These are phyloP conservation scores for Calliphora vomitoria DNA, from an alignment of 2,888 invertebrate genomes.

Conservation along the genomic window DNA sequence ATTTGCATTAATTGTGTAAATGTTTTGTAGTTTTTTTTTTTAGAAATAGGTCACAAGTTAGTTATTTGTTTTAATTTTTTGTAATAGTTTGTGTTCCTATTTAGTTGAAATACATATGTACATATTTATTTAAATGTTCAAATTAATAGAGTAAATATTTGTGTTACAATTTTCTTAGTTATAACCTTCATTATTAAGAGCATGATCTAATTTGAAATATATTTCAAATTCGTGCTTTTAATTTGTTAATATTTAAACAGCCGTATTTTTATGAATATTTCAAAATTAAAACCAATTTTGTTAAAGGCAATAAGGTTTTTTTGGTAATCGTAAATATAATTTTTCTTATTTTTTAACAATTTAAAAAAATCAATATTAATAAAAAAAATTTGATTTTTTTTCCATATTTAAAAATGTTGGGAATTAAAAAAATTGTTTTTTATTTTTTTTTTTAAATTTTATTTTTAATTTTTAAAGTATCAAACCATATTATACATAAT, in stretches of 20 bases:
- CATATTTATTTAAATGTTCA: not conserved
- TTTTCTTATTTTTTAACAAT: no score
- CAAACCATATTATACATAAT: no score
- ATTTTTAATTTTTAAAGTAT: no score
- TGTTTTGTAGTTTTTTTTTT: not conserved
- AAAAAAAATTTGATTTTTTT: no score
- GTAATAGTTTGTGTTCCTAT: not conserved
- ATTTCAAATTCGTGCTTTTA: not conserved
- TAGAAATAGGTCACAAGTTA: conserved; percentile 11
- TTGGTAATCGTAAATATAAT: no score
- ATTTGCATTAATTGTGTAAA: not conserved
- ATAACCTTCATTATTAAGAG: not conserved
- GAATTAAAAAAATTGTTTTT: no score
- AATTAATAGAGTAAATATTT: not conserved
- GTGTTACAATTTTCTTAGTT: not conserved
- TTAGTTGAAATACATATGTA: not conserved
- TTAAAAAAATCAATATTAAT: no score
- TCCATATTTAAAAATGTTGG: no score
- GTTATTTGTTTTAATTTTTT: not conserved
- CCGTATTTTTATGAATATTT: not conserved
- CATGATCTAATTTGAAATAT: not conserved
- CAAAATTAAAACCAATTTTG: no score
- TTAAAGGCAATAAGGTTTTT: no score
- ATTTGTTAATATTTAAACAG: not conserved
- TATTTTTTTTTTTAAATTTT: no score